Evolutionary conservation across 2,797 vertebrate species (phyloP).

Genomic region (Ptychadena robeensis): DNA sequence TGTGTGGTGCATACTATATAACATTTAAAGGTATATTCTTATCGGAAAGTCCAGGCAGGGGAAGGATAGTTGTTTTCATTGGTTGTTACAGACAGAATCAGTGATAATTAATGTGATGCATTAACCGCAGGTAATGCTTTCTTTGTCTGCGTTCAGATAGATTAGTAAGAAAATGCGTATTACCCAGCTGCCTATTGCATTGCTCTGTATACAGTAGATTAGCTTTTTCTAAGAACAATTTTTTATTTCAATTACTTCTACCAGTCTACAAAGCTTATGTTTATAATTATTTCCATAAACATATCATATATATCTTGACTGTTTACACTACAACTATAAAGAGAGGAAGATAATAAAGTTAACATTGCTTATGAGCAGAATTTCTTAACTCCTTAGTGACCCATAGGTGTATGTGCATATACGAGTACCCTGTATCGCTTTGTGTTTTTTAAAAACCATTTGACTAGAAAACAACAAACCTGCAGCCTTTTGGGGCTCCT

Average conservation of each 20-base stretch:
- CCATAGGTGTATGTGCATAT: neutral
- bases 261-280: neutral
- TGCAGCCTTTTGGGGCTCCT: neutral
- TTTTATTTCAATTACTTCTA: neutral
- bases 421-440: too few species aligned
- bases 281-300: neutral
- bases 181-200: neutral
- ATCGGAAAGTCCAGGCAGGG: neutral
- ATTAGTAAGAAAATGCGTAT: neutral
- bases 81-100: neutral
- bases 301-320: neutral
- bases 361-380: neutral
- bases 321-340: neutral
- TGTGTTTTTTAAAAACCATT: neutral
- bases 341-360: neutral
- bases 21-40: conserved; percentile 35
- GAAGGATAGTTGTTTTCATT: neutral
- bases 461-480: too few species aligned
- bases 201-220: neutral
- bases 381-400: neutral
- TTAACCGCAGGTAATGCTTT: neutral
- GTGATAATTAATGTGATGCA: neutral
- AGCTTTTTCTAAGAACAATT: neutral
- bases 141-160: neutral
- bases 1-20: conserved; percentile 24